These are phyloP conservation scores for Lipotes vexillifer DNA, from an alignment of 2,113 vertebrate species.

Conservation along the genomic window DNA sequence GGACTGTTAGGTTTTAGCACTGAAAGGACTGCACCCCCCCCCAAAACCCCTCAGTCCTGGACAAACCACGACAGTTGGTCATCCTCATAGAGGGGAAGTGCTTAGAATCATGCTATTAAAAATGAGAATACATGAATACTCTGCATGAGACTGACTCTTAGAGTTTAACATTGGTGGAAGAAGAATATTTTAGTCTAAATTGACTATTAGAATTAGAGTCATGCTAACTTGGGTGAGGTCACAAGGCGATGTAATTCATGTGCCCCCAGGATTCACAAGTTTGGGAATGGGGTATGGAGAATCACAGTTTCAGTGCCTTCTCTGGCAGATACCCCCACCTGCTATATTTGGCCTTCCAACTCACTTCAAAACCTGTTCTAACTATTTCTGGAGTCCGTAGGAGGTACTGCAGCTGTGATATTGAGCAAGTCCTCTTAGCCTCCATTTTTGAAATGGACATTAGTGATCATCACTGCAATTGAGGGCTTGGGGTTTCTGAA, in stretches of 20 bases:
- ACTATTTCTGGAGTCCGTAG: background rate
- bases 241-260: background rate
- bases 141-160: background rate
- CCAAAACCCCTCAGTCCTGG: accelerated
- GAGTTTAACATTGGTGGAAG: background rate
- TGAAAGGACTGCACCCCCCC: background rate
- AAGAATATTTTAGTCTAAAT: background rate
- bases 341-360: background rate
- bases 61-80: background rate
- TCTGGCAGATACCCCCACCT: background rate
- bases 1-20: background rate
- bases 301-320: background rate
- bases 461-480: background rate
- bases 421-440: background rate
- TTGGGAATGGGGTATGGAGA: background rate
- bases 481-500: background rate
- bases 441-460: background rate
- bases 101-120: background rate
- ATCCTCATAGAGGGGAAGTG: background rate
- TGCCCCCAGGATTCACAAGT: background rate
- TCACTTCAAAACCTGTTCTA: background rate
- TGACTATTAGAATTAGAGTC: background rate
- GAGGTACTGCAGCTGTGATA: background rate
- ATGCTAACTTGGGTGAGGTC: background rate
- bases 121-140: background rate